phyloP scores from a whole-genome alignment of 1,140 invertebrate genomes.

The Hypsibius dujardini region DNA sequence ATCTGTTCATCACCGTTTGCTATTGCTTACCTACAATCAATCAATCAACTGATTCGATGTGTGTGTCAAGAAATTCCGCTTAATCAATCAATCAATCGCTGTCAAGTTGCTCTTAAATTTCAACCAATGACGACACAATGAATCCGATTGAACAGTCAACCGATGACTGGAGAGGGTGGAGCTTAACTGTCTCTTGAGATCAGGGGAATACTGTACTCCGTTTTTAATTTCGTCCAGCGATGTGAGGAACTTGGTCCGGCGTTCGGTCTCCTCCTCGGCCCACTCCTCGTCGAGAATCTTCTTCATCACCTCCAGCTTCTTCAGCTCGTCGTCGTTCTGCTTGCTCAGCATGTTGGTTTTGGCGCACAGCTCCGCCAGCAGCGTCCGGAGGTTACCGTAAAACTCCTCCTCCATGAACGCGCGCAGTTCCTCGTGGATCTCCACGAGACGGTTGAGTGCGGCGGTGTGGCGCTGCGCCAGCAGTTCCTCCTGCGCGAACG shows the following conservation, averaged over 20 bases:
- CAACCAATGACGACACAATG: no score
- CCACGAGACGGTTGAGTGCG: neutral
- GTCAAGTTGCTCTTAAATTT: no score
- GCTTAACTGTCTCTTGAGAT: neutral
- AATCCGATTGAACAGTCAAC: no score
- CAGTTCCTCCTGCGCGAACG: slow-evolving; percentile 12
- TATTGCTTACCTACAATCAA: no score
- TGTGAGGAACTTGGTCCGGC: slow-evolving; percentile 14
- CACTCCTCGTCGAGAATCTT: slow-evolving; percentile 10
- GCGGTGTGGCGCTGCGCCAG: neutral
- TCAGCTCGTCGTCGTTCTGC: slow-evolving; percentile 15
- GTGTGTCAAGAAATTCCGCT: neutral
- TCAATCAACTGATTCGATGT: neutral
- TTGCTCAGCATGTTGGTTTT: slow-evolving; percentile 12
- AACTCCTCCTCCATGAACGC: slow-evolving; percentile 8
- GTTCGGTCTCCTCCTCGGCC: slow-evolving; percentile 10
- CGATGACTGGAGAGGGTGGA: no score
- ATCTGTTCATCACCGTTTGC: no score
- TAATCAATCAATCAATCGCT: neutral
- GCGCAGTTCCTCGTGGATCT: slow-evolving; percentile 5
- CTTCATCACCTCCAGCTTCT: slow-evolving; percentile 5
- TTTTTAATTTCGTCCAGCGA: slow-evolving; percentile 8
- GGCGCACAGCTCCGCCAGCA: slow-evolving; percentile 11
- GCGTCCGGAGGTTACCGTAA: slow-evolving; percentile 7
- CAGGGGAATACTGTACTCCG: neutral